Conservation (phyloP, 2,797 vertebrate genomes). For the Gallirallus australis region DNA sequence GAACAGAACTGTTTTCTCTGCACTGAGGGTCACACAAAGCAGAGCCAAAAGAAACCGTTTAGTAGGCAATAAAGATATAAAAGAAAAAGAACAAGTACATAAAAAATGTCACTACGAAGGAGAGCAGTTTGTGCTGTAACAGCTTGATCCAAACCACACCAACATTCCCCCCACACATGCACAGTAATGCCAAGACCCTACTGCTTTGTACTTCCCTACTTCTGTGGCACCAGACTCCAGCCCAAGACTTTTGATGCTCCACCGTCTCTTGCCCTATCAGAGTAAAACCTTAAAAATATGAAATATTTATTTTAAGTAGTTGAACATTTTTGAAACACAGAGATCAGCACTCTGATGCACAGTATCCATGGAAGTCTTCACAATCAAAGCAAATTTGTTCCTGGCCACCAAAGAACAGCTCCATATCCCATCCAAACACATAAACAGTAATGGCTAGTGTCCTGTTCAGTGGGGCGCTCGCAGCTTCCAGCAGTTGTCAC, state of each 20-base stretch:
- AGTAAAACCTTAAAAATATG: neutral
- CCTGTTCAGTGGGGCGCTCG: neutral
- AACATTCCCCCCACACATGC: neutral
- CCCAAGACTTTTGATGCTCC: neutral
- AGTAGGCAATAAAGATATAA: constrained; percentile 49
- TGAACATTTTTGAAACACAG: neutral
- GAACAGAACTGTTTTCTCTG: constrained; percentile 30
- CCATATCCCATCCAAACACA: neutral
- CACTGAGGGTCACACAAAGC: constrained; percentile 6
- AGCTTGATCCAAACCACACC: constrained; percentile 26
- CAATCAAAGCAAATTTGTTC: neutral
- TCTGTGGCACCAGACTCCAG: neutral
- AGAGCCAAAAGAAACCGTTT: constrained; percentile 16
- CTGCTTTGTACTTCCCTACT: neutral
- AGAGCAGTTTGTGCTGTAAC: constrained; percentile 22
- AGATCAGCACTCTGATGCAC: neutral
- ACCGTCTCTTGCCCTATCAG: neutral
- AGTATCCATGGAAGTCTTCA: neutral
- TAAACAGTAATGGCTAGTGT: neutral
- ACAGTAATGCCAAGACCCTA: neutral
- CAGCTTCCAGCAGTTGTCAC: neutral
- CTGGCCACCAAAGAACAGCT: neutral
- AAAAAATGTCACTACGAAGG: constrained; percentile 37
- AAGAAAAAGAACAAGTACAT: constrained; percentile 44
- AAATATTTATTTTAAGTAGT: neutral